A percentile compares a stretch with the other conserved stretches of the same genome.
Evolutionary conservation across 2,113 vertebrate genomes (phyloP).

Genomic region (Argyrosomus japonicus): DNA sequence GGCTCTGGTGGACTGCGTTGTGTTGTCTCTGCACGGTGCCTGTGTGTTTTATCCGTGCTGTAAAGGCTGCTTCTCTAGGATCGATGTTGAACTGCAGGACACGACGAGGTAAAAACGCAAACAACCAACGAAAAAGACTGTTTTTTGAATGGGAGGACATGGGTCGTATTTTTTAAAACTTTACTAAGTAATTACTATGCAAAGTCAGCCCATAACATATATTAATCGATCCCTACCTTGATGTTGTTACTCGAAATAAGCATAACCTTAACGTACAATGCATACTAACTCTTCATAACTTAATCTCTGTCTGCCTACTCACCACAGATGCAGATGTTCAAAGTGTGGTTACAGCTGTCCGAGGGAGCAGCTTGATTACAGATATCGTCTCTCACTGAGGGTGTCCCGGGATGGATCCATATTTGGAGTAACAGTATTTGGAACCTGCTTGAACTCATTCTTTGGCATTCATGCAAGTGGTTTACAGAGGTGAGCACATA

Average conservation of each 20-base stretch:
- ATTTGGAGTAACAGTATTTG: slow-evolving; percentile 83
- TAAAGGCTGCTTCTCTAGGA: slow-evolving; percentile 73
- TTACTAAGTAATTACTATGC: background rate
- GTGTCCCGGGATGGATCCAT: slow-evolving; percentile 68
- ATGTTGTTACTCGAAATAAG: no score
- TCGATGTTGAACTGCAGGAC: slow-evolving; percentile 55
- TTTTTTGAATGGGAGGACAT: no score
- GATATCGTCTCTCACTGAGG: slow-evolving; percentile 80
- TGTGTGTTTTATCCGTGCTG: slow-evolving; percentile 79
- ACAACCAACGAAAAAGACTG: background rate
- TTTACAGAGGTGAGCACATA: slow-evolving; percentile 74
- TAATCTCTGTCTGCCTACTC: background rate
- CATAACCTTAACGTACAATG: no score
- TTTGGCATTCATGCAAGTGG: slow-evolving; percentile 80
- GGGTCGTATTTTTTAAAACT: background rate
- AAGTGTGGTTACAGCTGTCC: slow-evolving; percentile 77
- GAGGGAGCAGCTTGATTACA: slow-evolving; percentile 69
- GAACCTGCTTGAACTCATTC: slow-evolving; percentile 75
- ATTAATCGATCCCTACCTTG: no score
- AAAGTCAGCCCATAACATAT: no score
- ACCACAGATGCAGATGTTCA: slow-evolving; percentile 68
- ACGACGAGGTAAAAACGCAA: slow-evolving; percentile 56
- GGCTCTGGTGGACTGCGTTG: slow-evolving; percentile 72
- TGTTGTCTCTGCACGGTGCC: slow-evolving; percentile 71
- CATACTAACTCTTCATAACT: no score